These are phyloP conservation scores for Thalassophryne amazonica DNA, from an alignment of 2,797 vertebrate genomes.

Conservation along the genomic window DNA sequence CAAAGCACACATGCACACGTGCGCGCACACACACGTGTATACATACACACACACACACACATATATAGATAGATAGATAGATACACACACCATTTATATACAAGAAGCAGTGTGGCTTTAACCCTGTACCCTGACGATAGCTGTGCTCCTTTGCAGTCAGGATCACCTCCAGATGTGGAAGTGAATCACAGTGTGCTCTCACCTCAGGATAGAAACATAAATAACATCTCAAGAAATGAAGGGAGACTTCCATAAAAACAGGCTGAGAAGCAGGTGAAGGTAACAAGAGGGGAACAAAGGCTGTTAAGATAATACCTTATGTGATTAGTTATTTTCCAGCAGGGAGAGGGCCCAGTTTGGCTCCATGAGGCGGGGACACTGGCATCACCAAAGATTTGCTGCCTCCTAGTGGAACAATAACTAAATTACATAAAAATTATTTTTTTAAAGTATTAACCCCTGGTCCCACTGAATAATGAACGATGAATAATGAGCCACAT, in stretches of 20 bases:
- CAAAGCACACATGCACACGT: background rate
- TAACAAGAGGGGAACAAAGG: background rate
- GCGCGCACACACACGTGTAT: background rate
- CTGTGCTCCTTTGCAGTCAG: slow-evolving; percentile 41
- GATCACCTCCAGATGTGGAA: slow-evolving; percentile 70
- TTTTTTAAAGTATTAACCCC: too few relatives aligned
- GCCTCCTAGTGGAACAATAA: slow-evolving; percentile 37
- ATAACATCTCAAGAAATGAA: slow-evolving; percentile 14
- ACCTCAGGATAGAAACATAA: slow-evolving; percentile 33
- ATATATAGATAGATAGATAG: slow-evolving; percentile 27
- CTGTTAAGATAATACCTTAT: background rate
- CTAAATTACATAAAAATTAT: background rate
- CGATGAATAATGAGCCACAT: too few relatives aligned
- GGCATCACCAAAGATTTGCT: slow-evolving; percentile 20
- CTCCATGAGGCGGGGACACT: too few relatives aligned
- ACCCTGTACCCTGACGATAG: slow-evolving; percentile 49
- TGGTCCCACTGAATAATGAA: too few relatives aligned
- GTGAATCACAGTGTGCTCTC: slow-evolving; percentile 28
- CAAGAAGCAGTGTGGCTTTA: slow-evolving; percentile 55
- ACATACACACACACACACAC: slow-evolving; percentile 21
- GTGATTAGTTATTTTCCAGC: background rate
- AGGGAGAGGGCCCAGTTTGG: background rate
- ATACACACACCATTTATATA: too few relatives aligned
- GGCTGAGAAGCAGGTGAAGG: background rate
- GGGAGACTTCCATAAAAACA: background rate